Conservation (phyloP, 2,888 invertebrate genomes). For the Salticus scenicus region DNA sequence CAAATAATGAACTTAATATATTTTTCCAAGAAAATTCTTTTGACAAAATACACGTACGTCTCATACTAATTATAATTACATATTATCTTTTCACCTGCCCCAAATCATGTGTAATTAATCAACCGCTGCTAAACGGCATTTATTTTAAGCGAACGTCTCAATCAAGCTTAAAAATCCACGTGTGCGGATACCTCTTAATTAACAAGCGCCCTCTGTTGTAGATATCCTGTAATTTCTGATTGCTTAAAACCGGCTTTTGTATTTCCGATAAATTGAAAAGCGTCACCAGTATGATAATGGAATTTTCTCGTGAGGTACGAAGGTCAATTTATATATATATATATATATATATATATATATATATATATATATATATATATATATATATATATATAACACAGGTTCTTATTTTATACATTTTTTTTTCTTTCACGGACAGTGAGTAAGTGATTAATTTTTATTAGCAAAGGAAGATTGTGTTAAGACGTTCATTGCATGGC, state of each 20-base stretch:
- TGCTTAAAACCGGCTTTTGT: neutral
- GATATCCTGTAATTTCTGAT: slow-evolving; percentile 26
- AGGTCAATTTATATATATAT: too few species aligned
- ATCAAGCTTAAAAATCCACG: slow-evolving; percentile 44
- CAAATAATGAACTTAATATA: too few species aligned
- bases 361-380: too few species aligned
- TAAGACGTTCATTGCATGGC: neutral
- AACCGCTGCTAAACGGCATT: slow-evolving; percentile 26
- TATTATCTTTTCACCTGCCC: neutral
- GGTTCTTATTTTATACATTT: neutral
- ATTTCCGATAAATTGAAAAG: slow-evolving; percentile 10
- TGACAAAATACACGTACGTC: too few species aligned
- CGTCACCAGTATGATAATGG: neutral
- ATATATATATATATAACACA: too few species aligned
- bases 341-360: too few species aligned
- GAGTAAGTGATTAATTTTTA: neutral
- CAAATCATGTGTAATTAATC: slow-evolving; percentile 41
- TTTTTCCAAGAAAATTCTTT: too few species aligned
- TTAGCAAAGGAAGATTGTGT: neutral
- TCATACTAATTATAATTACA: neutral
- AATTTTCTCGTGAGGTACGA: too few species aligned
- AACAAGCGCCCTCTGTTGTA: slow-evolving; percentile 47
- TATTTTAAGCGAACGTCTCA: slow-evolving; percentile 27
- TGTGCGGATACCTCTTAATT: slow-evolving; percentile 50
- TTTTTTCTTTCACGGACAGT: too few species aligned